phyloP scores from a whole-genome alignment of 1,140 invertebrate genomes.

The Hylaeus anthracinus region DNA sequence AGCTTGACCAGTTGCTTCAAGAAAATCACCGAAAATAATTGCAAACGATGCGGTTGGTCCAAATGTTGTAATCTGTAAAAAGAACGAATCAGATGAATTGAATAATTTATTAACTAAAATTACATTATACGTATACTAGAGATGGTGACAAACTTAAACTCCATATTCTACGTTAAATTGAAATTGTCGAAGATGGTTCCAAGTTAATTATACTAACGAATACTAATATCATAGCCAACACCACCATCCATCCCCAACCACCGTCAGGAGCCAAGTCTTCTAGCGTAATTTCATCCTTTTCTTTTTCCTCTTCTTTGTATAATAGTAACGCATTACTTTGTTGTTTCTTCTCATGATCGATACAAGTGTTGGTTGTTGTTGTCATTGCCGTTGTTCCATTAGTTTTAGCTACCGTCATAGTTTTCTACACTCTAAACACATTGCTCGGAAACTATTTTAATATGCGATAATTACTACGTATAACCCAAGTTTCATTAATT shows the following conservation, averaged over 20 bases:
- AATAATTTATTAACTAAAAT: no score
- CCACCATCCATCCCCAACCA: slow-evolving; percentile 83
- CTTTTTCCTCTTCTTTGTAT: slow-evolving; percentile 30
- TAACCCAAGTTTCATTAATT: neutral
- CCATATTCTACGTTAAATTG: no score
- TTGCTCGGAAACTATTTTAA: neutral
- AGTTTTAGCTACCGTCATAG: slow-evolving; percentile 43
- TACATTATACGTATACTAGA: no score
- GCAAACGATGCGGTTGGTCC: slow-evolving; percentile 72
- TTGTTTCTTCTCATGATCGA: slow-evolving; percentile 41
- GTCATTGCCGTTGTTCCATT: slow-evolving; percentile 19
- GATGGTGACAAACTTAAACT: no score
- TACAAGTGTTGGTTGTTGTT: neutral
- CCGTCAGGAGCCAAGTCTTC: slow-evolving; percentile 81
- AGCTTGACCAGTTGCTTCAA: slow-evolving; percentile 71
- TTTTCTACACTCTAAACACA: slow-evolving; percentile 2
- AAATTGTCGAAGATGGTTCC: no score
- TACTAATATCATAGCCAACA: slow-evolving; percentile 79
- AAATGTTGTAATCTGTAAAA: slow-evolving; percentile 70
- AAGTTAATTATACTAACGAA: slow-evolving; percentile 67
- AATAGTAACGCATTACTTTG: neutral
- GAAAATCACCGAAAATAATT: slow-evolving; percentile 76
- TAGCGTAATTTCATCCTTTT: slow-evolving; percentile 48
- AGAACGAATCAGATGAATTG: neutral
- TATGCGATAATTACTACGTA: no score